Base-by-base conservation (phyloP, 1,140 invertebrate genomes). In the Lasaia peninsularis region DNA sequence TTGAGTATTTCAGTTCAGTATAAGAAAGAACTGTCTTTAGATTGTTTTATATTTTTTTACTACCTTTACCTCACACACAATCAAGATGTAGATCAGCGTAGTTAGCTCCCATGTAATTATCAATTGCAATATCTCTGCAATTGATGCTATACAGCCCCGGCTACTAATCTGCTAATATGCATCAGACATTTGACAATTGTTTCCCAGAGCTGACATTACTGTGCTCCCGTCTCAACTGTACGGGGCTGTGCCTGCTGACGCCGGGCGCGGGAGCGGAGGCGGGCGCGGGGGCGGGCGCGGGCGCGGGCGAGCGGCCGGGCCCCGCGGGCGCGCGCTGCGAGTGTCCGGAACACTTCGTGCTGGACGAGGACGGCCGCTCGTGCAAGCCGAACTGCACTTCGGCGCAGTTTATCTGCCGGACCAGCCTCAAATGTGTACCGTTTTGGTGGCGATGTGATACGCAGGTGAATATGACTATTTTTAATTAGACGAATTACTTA, bases 371-470 rank as follows among this genome's bases (percentile, higher is more conserved):
- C 86, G 92, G 91, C 0, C 87, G 89, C 49, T 90, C 91, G 1
- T 98, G 96, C 79, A 80, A 90, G 3, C 91, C 93, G 49, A 96
- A 97, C 76, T 97, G 96, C 82, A 94, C 94, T 1, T 92, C 93
- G 1, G 94, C 95, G 1, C 94, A 97, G 84, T 96, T 97, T 79
- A 91, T 94, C 33, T 97, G 96, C 78, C 79, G 88, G 3, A 82
- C 90, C 9, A 94, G 93, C 0, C 94, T 93, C 71, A 96, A 96
- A 52, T 98, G 96, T 75, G 96, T 98, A 51, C 92, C 94, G 0
- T 92, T 92, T 65, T 92, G 92, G 72, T 97, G 95, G 94, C 91
- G 92, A 32, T 98, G 96, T 78, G 96, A 98, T 70, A 93, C 93
- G 0, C 90, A 92, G 73, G 91, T 91, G 3, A 44, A 20, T 44